These are phyloP conservation scores for Celastrina argiolus DNA, from an alignment of 2,888 invertebrate species.

Conservation along the genomic window DNA sequence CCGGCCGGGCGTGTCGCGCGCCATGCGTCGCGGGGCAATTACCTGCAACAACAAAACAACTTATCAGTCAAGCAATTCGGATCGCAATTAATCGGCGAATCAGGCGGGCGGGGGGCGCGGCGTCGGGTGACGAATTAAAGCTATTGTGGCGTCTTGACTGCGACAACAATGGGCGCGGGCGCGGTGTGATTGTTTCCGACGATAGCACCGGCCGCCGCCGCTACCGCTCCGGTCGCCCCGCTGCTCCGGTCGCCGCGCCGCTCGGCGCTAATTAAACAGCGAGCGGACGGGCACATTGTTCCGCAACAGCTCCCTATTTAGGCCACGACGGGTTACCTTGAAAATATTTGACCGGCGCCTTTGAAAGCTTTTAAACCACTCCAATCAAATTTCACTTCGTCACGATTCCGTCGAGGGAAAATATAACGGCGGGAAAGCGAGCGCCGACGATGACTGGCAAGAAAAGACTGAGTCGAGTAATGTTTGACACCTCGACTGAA, in stretches of 20 bases:
- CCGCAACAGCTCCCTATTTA: slow-evolving; percentile 69
- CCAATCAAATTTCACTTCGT: slow-evolving; percentile 44
- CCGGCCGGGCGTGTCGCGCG: not conserved
- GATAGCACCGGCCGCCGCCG: slow-evolving; percentile 73
- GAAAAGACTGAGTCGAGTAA: slow-evolving; percentile 53
- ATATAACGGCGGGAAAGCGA: slow-evolving; percentile 42
- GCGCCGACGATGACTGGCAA: slow-evolving; percentile 54
- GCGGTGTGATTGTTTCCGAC: slow-evolving; percentile 69
- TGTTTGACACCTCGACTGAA: slow-evolving; percentile 56
- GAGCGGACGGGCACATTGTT: slow-evolving; percentile 76
- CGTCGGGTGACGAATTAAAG: slow-evolving; percentile 71
- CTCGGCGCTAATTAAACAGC: slow-evolving; percentile 68
- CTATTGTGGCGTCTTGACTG: slow-evolving; percentile 70
- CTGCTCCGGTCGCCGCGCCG: not conserved
- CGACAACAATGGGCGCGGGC: slow-evolving; percentile 66
- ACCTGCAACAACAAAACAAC: slow-evolving; percentile 60
- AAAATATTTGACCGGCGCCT: slow-evolving; percentile 56
- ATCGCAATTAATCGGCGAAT: slow-evolving; percentile 15
- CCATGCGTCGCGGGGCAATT: slow-evolving; percentile 36
- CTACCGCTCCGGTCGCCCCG: no score
- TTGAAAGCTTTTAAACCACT: slow-evolving; percentile 40
- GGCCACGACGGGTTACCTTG: slow-evolving; percentile 62
- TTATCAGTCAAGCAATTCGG: slow-evolving; percentile 8
- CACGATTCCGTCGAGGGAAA: slow-evolving; percentile 47
- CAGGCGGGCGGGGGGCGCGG: slow-evolving; percentile 45